Evolutionary conservation across 2,888 invertebrate genomes (phyloP).

Genomic region (Zygothrica quintamaculata): DNA sequence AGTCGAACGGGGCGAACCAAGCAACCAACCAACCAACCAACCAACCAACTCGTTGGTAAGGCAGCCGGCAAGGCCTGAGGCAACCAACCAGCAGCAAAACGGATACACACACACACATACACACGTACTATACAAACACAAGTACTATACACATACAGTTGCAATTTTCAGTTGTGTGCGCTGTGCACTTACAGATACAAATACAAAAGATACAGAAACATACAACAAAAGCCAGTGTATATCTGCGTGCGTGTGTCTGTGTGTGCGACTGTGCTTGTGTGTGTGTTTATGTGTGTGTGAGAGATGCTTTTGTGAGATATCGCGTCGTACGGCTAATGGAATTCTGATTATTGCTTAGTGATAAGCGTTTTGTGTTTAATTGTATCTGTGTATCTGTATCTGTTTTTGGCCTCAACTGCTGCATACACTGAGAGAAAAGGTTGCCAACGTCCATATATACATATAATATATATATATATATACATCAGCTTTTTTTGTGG

Average conservation of each 20-base stretch:
- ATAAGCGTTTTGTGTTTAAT: constrained; percentile 83
- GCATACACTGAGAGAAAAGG: constrained; percentile 26
- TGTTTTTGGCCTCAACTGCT: constrained; percentile 38
- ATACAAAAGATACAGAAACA: constrained; percentile 37
- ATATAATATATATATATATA: background rate
- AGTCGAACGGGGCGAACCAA: constrained; percentile 33
- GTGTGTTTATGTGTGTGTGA: constrained; percentile 56
- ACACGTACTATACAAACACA: constrained; percentile 23
- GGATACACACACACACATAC: constrained; percentile 67
- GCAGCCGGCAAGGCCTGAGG: constrained; percentile 46
- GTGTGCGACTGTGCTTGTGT: constrained; percentile 23
- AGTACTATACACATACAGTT: constrained; percentile 35
- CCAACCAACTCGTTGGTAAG: constrained; percentile 50
- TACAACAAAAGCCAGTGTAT: constrained; percentile 18
- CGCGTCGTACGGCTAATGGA: constrained; percentile 83
- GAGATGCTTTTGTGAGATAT: constrained; percentile 76
- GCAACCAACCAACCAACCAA: constrained; percentile 45
- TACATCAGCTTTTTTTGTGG: too few species aligned
- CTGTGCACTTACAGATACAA: constrained; percentile 58
- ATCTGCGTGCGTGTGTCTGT: constrained; percentile 28
- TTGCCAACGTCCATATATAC: constrained; percentile 1
- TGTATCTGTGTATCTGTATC: constrained; percentile 83
- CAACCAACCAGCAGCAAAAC: constrained; percentile 73
- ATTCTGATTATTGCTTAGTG: constrained; percentile 84
- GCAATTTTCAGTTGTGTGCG: constrained; percentile 40